Evolutionary conservation across 2,113 vertebrate species (phyloP).

Genomic region (Platysternon megacephalum): DNA sequence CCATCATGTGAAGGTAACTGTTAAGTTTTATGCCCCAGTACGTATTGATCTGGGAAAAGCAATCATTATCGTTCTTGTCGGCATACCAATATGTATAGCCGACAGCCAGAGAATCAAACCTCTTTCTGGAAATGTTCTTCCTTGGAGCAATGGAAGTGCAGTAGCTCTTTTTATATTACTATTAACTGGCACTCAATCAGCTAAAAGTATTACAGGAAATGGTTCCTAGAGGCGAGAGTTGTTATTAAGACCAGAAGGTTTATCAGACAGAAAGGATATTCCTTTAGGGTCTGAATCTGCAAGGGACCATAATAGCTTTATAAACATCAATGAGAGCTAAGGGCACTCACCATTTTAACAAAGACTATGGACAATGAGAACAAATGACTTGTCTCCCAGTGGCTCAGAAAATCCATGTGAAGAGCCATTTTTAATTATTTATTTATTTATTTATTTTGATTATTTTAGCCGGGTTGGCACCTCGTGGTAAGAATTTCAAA

Average conservation of each 20-base stretch:
- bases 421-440: not conserved
- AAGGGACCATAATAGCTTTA: not conserved
- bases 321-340: not conserved
- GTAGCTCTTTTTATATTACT: not conserved
- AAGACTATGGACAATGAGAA: not conserved
- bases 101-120: not conserved
- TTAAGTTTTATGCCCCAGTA: not conserved
- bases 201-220: not conserved
- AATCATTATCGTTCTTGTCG: not conserved
- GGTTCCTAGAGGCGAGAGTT: not conserved
- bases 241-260: not conserved
- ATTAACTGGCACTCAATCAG: not conserved
- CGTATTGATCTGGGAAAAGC: accelerated
- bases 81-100: not conserved
- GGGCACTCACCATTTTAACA: not conserved
- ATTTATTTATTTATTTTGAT: constrained; percentile 2
- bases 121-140: not conserved
- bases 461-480: not conserved
- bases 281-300: not conserved
- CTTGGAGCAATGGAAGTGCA: not conserved
- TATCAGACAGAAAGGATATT: not conserved
- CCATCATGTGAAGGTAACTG: constrained; percentile 70
- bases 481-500: not conserved
- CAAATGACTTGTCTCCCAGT: not conserved
- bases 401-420: not conserved